phyloP scores from a whole-genome alignment of 1,140 invertebrate genomes.

The Drosophila burlai region DNA sequence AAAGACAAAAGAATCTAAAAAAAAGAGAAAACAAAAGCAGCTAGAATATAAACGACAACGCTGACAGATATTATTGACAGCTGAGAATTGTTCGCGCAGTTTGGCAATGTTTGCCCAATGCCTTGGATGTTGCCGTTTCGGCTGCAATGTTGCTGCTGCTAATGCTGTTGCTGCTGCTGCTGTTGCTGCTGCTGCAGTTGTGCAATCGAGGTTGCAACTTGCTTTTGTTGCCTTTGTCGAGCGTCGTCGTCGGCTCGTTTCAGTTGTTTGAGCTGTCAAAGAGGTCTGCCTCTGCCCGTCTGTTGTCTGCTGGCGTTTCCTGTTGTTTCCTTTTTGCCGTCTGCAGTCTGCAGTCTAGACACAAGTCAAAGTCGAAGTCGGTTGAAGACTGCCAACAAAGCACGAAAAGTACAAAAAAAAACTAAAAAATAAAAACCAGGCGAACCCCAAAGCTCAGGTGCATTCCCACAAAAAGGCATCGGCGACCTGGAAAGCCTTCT shows the following conservation, averaged over 20 bases:
- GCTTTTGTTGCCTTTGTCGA: conserved; percentile 14
- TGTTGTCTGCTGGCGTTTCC: conserved; percentile 70
- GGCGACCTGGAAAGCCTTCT: conserved; percentile 42
- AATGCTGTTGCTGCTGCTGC: conserved; percentile 23
- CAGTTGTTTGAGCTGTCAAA: conserved; percentile 77
- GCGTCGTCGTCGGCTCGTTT: conserved; percentile 58
- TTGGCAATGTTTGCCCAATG: conserved; percentile 73
- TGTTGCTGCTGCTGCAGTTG: conserved; percentile 53
- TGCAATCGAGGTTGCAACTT: conserved; percentile 49
- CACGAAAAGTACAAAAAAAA: conserved; percentile 15
- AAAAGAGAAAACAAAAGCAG: conserved; percentile 13
- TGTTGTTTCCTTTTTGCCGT: conserved; percentile 71
- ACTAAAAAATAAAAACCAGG: conserved; percentile 27
- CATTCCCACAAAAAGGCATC: conserved; percentile 47
- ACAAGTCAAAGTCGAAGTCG: conserved; percentile 69
- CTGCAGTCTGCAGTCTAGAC: conserved; percentile 73
- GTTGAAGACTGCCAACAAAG: conserved; percentile 35
- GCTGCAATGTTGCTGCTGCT: conserved; percentile 19
- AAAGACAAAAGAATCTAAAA: conserved; percentile 1
- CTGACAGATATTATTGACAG: conserved; percentile 79
- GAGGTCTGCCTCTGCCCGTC: conserved; percentile 62
- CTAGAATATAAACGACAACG: conserved; percentile 26
- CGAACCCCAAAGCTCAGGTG: conserved; percentile 61
- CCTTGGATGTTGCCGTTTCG: conserved; percentile 36
- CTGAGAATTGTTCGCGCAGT: conserved; percentile 78